Conservation (phyloP, 2,797 vertebrate genomes). For the Cuculus canorus region DNA sequence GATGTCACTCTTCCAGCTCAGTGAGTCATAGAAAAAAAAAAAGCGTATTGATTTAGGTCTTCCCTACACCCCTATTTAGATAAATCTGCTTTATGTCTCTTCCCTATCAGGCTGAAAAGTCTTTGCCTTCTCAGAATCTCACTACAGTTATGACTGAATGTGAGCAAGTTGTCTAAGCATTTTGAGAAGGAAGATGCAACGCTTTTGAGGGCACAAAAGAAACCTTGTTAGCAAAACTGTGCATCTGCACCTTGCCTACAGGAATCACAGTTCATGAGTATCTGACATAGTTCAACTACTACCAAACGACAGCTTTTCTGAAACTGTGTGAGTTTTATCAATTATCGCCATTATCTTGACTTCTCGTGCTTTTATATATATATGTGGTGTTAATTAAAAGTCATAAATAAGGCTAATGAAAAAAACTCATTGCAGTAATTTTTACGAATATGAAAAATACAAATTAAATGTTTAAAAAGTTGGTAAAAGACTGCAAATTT, state of each 20-base stretch:
- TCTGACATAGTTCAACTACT: neutral
- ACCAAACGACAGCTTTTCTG: neutral
- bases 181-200: neutral
- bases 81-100: neutral
- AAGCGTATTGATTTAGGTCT: neutral
- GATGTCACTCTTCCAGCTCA: neutral
- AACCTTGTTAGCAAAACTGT: neutral
- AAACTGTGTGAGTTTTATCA: neutral
- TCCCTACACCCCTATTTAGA: neutral
- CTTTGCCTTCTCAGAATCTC: neutral
- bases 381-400: neutral
- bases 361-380: neutral
- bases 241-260: neutral
- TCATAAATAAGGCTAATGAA: neutral
- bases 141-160: neutral
- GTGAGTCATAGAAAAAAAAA: neutral
- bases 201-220: neutral
- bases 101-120: neutral
- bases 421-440: neutral
- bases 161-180: neutral
- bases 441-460: neutral
- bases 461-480: conserved; percentile 34
- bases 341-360: neutral
- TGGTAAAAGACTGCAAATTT: neutral
- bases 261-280: neutral